Percentiles rank a stretch among this genome's conserved stretches.
These are phyloP conservation scores for Thyatira batis DNA, from an alignment of 2,888 invertebrate species.

Conservation along the genomic window DNA sequence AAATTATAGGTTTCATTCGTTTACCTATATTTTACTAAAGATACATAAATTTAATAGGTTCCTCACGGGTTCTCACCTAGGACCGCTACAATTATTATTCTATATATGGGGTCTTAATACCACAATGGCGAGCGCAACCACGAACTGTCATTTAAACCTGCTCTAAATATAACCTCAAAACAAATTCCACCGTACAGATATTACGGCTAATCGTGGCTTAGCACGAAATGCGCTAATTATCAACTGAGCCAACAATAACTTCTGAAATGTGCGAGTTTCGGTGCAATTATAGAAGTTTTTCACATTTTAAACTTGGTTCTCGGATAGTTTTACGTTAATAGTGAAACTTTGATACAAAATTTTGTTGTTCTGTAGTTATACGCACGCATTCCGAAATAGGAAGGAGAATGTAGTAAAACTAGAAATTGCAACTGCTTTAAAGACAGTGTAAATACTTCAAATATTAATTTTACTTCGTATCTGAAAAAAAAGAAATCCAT, in stretches of 20 bases:
- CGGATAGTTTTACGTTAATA: neutral
- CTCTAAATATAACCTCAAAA: conserved; percentile 11
- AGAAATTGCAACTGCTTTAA: too few relatives aligned
- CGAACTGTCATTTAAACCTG: neutral
- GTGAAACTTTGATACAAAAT: conserved; percentile 2
- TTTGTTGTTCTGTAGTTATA: neutral
- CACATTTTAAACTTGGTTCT: conserved; percentile 2
- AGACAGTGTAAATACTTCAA: too few relatives aligned
- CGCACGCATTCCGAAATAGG: neutral
- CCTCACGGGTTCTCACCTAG: neutral
- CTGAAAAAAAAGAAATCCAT: too few relatives aligned
- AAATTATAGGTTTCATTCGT: neutral
- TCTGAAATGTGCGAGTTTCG: neutral
- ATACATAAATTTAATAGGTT: neutral
- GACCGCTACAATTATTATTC: neutral
- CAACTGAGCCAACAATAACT: neutral
- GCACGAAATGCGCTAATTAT: conserved; percentile 38
- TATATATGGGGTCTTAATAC: neutral
- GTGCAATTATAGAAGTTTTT: conserved; percentile 5
- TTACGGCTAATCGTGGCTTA: conserved; percentile 18
- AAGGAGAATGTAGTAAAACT: neutral
- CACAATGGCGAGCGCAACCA: neutral
- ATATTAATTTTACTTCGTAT: too few relatives aligned
- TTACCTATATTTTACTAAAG: neutral
- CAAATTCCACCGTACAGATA: conserved; percentile 9